phyloP scores from a whole-genome alignment of 2,888 invertebrate species.

The Luffia ferchaultella region DNA sequence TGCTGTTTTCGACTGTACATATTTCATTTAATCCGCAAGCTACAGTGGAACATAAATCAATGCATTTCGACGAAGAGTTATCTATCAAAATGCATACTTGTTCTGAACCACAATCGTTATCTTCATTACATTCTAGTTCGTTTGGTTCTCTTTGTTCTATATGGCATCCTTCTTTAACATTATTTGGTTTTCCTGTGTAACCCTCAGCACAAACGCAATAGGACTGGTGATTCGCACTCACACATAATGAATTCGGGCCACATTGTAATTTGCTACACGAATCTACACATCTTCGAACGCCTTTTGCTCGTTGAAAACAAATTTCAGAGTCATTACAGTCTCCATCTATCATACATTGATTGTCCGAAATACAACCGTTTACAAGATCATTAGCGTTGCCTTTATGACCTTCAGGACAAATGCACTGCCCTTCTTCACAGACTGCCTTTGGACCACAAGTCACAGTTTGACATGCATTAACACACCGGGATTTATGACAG shows the following conservation, averaged over 20 bases:
- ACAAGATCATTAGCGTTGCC: constrained; percentile 78
- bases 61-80: constrained; percentile 72
- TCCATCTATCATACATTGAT: constrained; percentile 81
- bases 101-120: constrained; percentile 76
- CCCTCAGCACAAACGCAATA: constrained; percentile 87
- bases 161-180: constrained; percentile 81
- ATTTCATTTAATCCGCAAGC: constrained; percentile 85
- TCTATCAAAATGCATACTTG: constrained; percentile 73
- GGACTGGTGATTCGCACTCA: constrained; percentile 84
- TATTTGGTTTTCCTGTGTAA: constrained; percentile 82
- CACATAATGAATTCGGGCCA: constrained; percentile 89
- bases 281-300: constrained; percentile 83
- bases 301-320: constrained; percentile 85
- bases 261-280: constrained; percentile 89
- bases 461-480: constrained; percentile 78
- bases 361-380: constrained; percentile 76
- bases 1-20: constrained; percentile 75
- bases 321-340: constrained; percentile 87
- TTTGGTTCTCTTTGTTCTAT: constrained; percentile 69
- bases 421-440: constrained; percentile 81
- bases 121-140: constrained; percentile 71
- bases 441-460: constrained; percentile 83
- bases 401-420: constrained; percentile 79
- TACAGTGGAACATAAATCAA: constrained; percentile 81
- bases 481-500: constrained; percentile 77